These are phyloP conservation scores for Empidonax alnorum DNA, from an alignment of 2,113 vertebrate genomes.

Conservation along the genomic window DNA sequence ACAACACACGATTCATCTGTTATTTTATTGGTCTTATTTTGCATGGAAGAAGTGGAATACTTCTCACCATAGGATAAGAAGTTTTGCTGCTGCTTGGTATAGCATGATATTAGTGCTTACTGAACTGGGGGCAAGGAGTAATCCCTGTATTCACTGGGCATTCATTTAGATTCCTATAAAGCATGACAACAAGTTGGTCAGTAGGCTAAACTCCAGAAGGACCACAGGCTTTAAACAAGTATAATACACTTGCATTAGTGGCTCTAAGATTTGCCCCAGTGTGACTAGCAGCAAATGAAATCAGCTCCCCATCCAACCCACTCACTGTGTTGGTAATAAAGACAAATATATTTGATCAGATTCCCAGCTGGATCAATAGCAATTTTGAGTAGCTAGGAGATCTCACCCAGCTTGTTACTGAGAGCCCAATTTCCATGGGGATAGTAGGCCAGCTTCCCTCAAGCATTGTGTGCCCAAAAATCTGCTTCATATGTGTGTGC, in stretches of 20 bases:
- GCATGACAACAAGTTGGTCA: background rate
- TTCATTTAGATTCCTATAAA: background rate
- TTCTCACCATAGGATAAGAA: background rate
- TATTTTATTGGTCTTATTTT: background rate
- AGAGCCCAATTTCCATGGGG: background rate
- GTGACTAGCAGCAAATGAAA: constrained; percentile 6
- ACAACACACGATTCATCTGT: background rate
- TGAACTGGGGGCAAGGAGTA: background rate
- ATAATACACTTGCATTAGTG: background rate
- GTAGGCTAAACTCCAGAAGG: background rate
- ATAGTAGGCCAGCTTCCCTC: background rate
- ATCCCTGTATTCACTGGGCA: background rate
- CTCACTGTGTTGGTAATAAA: background rate
- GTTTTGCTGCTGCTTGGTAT: background rate
- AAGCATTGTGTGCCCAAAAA: background rate
- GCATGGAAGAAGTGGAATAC: background rate
- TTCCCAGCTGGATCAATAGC: constrained; percentile 46
- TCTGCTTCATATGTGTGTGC: background rate
- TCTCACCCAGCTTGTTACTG: constrained; percentile 1
- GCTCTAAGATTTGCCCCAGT: background rate
- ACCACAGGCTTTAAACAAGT: background rate
- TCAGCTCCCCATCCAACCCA: background rate
- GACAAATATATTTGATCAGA: constrained; percentile 44
- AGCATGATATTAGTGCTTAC: background rate
- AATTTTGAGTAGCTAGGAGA: constrained; percentile 31